Conservation (phyloP, 2,888 invertebrate species). For the Sarcophaga carnaria region DNA sequence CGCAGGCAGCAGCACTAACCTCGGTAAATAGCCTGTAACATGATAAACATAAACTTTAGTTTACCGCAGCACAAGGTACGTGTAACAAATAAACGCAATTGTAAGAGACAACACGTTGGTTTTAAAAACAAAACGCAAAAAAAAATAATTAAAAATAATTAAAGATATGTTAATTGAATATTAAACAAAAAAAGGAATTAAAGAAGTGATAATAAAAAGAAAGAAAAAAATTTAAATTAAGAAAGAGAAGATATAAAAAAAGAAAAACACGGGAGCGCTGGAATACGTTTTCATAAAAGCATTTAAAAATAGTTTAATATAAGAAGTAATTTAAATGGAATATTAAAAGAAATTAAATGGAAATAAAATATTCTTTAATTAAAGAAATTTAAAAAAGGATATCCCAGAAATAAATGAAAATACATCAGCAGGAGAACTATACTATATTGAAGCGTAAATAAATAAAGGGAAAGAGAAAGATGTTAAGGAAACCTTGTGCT, state of each 20-base stretch:
- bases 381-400: not conserved
- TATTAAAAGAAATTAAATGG: not conserved
- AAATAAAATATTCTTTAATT: constrained; percentile 1
- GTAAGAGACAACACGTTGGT: not conserved
- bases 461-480: not conserved
- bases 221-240: not conserved
- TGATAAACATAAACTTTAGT: constrained; percentile 68
- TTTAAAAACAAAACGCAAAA: constrained; percentile 31
- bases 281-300: constrained; percentile 57
- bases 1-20: constrained; percentile 57
- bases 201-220: not conserved
- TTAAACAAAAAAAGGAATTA: constrained; percentile 45
- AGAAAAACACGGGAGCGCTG: constrained; percentile 58
- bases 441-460: not conserved
- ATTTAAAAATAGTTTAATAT: not conserved
- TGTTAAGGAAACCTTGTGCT: constrained; percentile 35
- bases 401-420: not conserved
- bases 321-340: constrained; percentile 4
- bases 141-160: not conserved
- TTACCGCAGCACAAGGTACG: constrained; percentile 70
- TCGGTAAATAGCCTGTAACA: constrained; percentile 65
- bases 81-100: constrained; percentile 61
- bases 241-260: not conserved
- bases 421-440: not conserved
- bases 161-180: not conserved